Percentiles rank a stretch among this genome's conserved stretches.
These are phyloP conservation scores for Ips typographus DNA, from an alignment of 1,140 invertebrate genomes.

Conservation along the genomic window DNA sequence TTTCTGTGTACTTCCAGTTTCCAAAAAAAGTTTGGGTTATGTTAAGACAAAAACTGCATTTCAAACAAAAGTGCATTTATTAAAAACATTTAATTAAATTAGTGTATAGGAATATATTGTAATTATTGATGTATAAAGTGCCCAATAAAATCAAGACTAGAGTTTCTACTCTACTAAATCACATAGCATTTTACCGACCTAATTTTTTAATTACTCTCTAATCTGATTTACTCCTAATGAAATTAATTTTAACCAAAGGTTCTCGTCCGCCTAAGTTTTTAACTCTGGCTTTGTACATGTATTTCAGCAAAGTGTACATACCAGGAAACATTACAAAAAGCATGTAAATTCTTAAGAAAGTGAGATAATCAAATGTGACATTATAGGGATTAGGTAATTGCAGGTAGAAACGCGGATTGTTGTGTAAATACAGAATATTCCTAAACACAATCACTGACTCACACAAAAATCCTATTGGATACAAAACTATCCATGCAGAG, in stretches of 20 bases:
- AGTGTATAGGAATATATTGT: too few species aligned
- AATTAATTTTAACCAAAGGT: slow-evolving; percentile 23
- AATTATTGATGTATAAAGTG: too few species aligned
- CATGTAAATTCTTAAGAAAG: slow-evolving; percentile 76
- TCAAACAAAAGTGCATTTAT: too few species aligned
- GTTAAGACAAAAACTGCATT: too few species aligned
- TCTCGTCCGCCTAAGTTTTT: slow-evolving; percentile 58
- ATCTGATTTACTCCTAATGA: slow-evolving; percentile 4
- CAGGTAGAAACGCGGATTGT: slow-evolving; percentile 75
- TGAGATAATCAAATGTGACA: slow-evolving; percentile 83
- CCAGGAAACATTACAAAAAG: slow-evolving; percentile 73
- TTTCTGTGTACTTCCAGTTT: too few species aligned
- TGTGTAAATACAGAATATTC: slow-evolving; percentile 87
- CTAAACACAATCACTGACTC: slow-evolving; percentile 80
- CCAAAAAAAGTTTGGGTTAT: too few species aligned
- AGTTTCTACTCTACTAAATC: too few species aligned
- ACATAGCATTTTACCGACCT: too few species aligned
- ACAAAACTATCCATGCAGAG: slow-evolving; percentile 89
- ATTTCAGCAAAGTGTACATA: slow-evolving; percentile 73
- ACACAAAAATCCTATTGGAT: slow-evolving; percentile 85
- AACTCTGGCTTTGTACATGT: slow-evolving; percentile 72
- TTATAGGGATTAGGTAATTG: slow-evolving; percentile 83
- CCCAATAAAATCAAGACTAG: too few species aligned
- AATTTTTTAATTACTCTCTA: too few species aligned
- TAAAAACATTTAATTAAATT: too few species aligned